phyloP scores from a whole-genome alignment of 2,797 vertebrate genomes.

The Sebastes reedi region DNA sequence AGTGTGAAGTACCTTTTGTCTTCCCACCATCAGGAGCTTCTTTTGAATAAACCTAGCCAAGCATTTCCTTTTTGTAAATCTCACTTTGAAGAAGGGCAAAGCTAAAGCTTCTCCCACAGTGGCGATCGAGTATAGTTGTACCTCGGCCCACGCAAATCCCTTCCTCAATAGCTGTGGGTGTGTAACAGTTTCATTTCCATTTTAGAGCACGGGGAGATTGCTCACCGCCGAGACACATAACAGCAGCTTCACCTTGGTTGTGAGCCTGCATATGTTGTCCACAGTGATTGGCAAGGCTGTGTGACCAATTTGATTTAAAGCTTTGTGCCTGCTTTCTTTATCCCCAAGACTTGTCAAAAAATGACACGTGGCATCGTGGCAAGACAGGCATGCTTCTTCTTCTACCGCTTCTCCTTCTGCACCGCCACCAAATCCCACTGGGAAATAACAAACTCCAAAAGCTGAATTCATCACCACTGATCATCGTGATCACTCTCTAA shows the following conservation, averaged over 20 bases:
- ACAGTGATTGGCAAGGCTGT: conserved; percentile 65
- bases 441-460: conserved; percentile 40
- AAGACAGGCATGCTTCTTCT: conserved; percentile 20
- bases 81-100: conserved; percentile 75
- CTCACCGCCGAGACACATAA: conserved; percentile 47
- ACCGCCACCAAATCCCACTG: conserved; percentile 31
- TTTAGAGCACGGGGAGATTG: conserved; percentile 51
- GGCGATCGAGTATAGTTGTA: conserved; percentile 69
- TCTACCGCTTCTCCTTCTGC: neutral
- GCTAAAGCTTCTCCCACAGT: conserved; percentile 71
- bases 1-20: conserved; percentile 78
- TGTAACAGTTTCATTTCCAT: conserved; percentile 72
- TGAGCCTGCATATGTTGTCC: conserved; percentile 71
- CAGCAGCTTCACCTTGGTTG: conserved; percentile 67
- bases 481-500: conserved; percentile 47
- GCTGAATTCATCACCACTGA: conserved; percentile 54
- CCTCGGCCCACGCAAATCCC: conserved; percentile 74
- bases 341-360: conserved; percentile 62
- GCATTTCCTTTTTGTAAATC: conserved; percentile 75
- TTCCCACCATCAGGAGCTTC: conserved; percentile 72
- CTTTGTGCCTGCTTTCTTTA: conserved; percentile 64
- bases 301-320: conserved; percentile 77
- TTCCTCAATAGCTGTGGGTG: conserved; percentile 69
- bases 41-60: conserved; percentile 74
- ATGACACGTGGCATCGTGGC: conserved; percentile 51